Evolutionary conservation across 1,140 invertebrate genomes (phyloP).

Genomic region (Drosophila takahashii): DNA sequence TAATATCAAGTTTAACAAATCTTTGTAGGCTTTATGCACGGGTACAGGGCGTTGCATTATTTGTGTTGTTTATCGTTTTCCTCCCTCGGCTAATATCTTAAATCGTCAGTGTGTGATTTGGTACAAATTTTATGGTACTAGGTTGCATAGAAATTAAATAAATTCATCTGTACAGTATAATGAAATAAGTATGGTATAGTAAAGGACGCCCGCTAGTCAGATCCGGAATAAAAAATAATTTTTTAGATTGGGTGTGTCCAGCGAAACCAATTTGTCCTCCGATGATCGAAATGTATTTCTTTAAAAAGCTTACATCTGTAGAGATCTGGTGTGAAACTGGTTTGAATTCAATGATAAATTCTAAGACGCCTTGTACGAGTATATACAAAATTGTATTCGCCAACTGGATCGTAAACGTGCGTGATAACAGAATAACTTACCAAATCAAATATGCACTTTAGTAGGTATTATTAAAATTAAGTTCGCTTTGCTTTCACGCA

Average conservation of each 20-base stretch:
- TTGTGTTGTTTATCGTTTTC: constrained; percentile 32
- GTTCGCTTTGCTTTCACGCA: constrained; percentile 25
- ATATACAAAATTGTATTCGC: constrained; percentile 45
- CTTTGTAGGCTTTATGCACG: constrained; percentile 77
- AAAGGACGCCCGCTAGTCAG: neutral
- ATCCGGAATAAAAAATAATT: neutral
- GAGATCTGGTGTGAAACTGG: constrained; percentile 3
- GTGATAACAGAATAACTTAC: constrained; percentile 33
- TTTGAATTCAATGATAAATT: constrained; percentile 30
- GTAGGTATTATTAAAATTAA: constrained; percentile 42
- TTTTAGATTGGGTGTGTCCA: constrained; percentile 5
- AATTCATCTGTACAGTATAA: constrained; percentile 41
- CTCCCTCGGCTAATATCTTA: constrained; percentile 26
- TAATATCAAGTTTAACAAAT: constrained; percentile 66
- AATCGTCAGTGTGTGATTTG: constrained; percentile 54
- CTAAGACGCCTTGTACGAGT: constrained; percentile 46
- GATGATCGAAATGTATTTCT: neutral
- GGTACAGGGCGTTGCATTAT: constrained; percentile 80
- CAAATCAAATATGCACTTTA: constrained; percentile 30
- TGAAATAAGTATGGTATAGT: constrained; percentile 1
- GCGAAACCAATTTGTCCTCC: constrained; percentile 28
- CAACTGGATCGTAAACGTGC: constrained; percentile 22
- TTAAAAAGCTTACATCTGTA: constrained; percentile 1
- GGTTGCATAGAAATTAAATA: constrained; percentile 53
- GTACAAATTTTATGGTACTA: constrained; percentile 82